A percentile compares a stretch with the other conserved stretches of the same genome.
These are phyloP conservation scores for Melanostigma gelatinosum DNA, from an alignment of 2,113 vertebrate species.

Conservation along the genomic window DNA sequence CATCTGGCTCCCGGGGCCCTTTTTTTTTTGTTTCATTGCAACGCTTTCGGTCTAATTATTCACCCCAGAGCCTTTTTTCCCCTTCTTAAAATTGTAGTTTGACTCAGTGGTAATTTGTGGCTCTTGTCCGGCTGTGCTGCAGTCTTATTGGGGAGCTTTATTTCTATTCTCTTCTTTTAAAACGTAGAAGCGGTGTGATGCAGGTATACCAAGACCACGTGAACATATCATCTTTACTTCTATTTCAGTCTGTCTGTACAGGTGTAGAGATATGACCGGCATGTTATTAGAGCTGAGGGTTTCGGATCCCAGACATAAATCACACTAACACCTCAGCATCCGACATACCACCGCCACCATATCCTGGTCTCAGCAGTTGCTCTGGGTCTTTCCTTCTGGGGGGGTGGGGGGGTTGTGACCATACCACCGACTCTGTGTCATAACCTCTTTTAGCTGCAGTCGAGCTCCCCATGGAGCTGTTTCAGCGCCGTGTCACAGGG, in stretches of 20 bases:
- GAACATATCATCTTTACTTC: conserved; percentile 12
- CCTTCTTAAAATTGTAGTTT: not conserved
- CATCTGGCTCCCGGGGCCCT: conserved; percentile 61
- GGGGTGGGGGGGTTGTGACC: conserved; percentile 17
- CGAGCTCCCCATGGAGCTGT: conserved; percentile 47
- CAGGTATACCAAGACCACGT: conserved; percentile 18
- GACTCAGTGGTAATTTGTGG: conserved; percentile 25
- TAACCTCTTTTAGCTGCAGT: conserved; percentile 73
- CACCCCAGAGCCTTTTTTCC: conserved; percentile 27
- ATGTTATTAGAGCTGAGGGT: conserved; percentile 35
- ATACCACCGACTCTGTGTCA: conserved; percentile 63
- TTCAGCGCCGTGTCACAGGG: conserved; percentile 62
- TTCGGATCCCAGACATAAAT: conserved; percentile 52
- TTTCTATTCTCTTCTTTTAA: conserved; percentile 13
- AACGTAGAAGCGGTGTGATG: not conserved
- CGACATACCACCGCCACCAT: not conserved
- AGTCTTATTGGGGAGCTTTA: conserved; percentile 8
- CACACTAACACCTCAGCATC: conserved; percentile 45
- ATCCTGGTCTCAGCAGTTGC: conserved; percentile 48
- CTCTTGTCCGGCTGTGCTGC: conserved; percentile 6
- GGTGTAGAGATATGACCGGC: conserved; percentile 21
- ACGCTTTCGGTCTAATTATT: conserved; percentile 56
- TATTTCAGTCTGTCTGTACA: conserved; percentile 19
- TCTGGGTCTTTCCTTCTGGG: conserved; percentile 33
- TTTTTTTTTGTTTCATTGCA: conserved; percentile 41